A percentile compares a stretch with the other conserved stretches of the same genome.
These are phyloP conservation scores for Tetramorium alpestre DNA, from an alignment of 1,140 invertebrate genomes.

Conservation along the genomic window DNA sequence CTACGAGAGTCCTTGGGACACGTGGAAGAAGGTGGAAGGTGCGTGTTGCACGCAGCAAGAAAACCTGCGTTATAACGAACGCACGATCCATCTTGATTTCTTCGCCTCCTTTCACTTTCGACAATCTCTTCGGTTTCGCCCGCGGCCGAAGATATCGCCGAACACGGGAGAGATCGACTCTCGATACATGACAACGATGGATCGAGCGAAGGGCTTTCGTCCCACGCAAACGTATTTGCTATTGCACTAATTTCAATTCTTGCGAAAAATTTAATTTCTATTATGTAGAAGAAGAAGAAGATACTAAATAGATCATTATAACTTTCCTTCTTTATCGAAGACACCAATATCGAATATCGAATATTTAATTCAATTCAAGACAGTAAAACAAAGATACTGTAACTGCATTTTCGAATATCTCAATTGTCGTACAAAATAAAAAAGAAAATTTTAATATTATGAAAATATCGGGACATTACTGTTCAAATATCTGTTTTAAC, in stretches of 20 bases:
- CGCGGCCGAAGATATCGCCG: slow-evolving; percentile 64
- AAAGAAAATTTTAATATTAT: not conserved
- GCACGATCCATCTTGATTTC: slow-evolving; percentile 78
- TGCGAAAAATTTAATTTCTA: no score
- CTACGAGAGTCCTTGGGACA: slow-evolving; percentile 75
- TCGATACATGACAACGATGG: slow-evolving; percentile 24
- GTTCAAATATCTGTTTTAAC: not conserved
- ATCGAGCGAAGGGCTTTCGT: slow-evolving; percentile 13
- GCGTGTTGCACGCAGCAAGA: slow-evolving; percentile 72
- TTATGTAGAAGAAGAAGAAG: no score
- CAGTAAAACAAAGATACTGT: not conserved
- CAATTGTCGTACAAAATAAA: not conserved
- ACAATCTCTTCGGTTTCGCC: slow-evolving; percentile 71
- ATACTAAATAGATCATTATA: no score
- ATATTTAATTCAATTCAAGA: not conserved
- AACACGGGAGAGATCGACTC: slow-evolving; percentile 46
- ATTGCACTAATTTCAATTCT: not conserved
- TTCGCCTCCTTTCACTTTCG: slow-evolving; percentile 79
- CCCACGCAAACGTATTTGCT: not conserved
- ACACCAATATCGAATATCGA: not conserved
- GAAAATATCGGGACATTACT: not conserved
- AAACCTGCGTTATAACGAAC: slow-evolving; percentile 75
- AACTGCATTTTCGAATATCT: not conserved
- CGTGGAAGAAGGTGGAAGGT: slow-evolving; percentile 68
- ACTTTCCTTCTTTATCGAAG: not conserved